Conservation (phyloP, 2,797 vertebrate species). For the Sebastes baramenuke region DNA sequence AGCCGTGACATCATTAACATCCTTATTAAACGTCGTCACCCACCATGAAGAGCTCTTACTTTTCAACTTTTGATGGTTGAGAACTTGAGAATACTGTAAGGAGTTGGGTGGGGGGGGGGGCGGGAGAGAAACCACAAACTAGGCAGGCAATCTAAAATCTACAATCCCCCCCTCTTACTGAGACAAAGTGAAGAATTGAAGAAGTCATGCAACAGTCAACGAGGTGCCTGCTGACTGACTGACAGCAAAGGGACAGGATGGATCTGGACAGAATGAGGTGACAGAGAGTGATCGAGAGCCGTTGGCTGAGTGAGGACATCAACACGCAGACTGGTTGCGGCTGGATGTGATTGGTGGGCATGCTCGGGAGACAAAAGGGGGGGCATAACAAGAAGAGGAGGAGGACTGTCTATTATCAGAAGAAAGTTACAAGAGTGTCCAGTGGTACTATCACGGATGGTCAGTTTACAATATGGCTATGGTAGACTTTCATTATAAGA, state of each 20-base stretch:
- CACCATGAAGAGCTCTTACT: constrained; percentile 64
- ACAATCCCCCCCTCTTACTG: constrained; percentile 15
- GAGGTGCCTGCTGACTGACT: constrained; percentile 61
- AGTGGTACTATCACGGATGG: background rate
- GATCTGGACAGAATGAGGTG: constrained; percentile 68
- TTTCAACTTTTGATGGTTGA: constrained; percentile 71
- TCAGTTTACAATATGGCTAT: background rate
- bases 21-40: constrained; percentile 66
- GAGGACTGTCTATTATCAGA: background rate
- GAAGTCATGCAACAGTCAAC: constrained; percentile 77
- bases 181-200: constrained; percentile 58
- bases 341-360: constrained; percentile 56
- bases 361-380: constrained; percentile 48
- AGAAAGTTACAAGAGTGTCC: background rate
- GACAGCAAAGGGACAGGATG: constrained; percentile 56
- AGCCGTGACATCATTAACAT: constrained; percentile 75
- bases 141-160: constrained; percentile 36
- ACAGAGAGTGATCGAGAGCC: constrained; percentile 50
- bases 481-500: background rate
- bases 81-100: constrained; percentile 49
- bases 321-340: constrained; percentile 65
- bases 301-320: constrained; percentile 64
- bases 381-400: constrained; percentile 25
- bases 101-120: background rate
- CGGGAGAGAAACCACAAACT: constrained; percentile 24